Percentiles rank a stretch among this genome's conserved stretches.
These are phyloP conservation scores for Drosophila truncata DNA, from an alignment of 1,140 invertebrate genomes.

Conservation along the genomic window DNA sequence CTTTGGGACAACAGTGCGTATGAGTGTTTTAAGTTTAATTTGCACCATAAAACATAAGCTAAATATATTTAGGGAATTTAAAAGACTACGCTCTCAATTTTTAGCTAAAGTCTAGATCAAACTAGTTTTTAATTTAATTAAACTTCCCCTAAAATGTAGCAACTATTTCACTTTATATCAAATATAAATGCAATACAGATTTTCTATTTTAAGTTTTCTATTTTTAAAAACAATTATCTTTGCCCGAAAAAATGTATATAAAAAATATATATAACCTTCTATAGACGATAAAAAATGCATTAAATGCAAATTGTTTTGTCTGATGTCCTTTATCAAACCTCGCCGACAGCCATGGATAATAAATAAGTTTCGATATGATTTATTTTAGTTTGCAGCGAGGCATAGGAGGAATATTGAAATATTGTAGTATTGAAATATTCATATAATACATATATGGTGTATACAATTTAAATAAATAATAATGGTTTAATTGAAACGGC, in stretches of 20 bases:
- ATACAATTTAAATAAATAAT: conserved; percentile 72
- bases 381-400: conserved; percentile 50
- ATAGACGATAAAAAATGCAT: conserved; percentile 14
- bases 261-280: background rate
- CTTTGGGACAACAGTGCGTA: background rate
- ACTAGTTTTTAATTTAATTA: background rate
- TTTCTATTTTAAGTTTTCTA: background rate
- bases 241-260: background rate
- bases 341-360: conserved; percentile 52
- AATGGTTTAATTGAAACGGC: conserved; percentile 75
- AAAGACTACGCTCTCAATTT: background rate
- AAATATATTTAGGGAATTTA: background rate
- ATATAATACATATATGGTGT: conserved; percentile 70
- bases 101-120: background rate
- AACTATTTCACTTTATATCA: background rate
- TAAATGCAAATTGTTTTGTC: conserved; percentile 30
- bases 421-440: conserved; percentile 56
- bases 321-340: conserved; percentile 46
- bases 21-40: background rate
- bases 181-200: background rate
- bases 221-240: background rate
- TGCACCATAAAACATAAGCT: background rate
- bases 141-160: too few species aligned
- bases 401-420: conserved; percentile 48
- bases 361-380: conserved; percentile 48